Percentiles rank a stretch among this genome's conserved stretches.
phyloP scores from a whole-genome alignment of 1,140 invertebrate species.

The Bombus balteatus region DNA sequence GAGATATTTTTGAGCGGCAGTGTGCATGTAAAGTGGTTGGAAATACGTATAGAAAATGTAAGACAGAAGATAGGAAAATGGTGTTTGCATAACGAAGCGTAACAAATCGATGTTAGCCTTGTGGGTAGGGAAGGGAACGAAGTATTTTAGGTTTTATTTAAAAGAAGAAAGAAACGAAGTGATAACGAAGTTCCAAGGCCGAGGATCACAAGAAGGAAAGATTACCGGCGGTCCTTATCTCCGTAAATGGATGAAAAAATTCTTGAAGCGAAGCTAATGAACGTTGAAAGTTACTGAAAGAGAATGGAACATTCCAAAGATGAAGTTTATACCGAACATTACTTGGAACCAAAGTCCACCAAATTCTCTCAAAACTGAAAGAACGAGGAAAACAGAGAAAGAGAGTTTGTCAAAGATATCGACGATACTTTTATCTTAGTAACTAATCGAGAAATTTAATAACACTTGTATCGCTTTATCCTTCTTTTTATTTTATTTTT shows the following conservation, averaged over 20 bases:
- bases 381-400: too few species aligned
- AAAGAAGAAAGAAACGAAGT: neutral
- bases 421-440: neutral
- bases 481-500: neutral
- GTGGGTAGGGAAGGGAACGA: too few species aligned
- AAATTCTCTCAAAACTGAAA: neutral
- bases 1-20: too few species aligned
- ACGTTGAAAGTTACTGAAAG: neutral
- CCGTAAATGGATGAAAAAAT: neutral
- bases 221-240: neutral
- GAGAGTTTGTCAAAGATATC: neutral
- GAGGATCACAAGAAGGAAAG: neutral
- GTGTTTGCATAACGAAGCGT: too few species aligned
- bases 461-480: neutral
- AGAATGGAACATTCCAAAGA: neutral
- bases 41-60: too few species aligned
- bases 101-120: too few species aligned
- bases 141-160: conserved; percentile 4
- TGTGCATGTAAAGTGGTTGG: too few species aligned
- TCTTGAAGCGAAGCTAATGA: neutral
- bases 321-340: neutral
- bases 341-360: neutral
- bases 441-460: neutral
- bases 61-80: too few species aligned
- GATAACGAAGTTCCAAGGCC: neutral